phyloP scores from a whole-genome alignment of 1,140 invertebrate genomes.

The Fopius arisanus region DNA sequence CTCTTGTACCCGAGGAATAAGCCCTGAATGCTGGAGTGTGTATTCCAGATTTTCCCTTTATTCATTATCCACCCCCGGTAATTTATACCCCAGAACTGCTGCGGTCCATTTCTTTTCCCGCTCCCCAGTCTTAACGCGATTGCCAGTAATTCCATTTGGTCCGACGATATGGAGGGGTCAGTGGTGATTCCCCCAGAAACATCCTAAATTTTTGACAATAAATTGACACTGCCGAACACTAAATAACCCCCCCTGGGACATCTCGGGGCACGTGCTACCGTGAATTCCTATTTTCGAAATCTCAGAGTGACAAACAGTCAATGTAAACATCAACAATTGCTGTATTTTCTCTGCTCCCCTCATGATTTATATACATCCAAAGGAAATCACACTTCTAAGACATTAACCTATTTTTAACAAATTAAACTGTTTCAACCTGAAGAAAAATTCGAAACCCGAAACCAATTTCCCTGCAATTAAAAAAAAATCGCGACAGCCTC shows the following conservation, averaged over 20 bases:
- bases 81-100: not conserved
- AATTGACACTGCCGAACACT: not conserved
- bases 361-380: too few species aligned
- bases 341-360: not conserved
- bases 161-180: not conserved
- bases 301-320: not conserved
- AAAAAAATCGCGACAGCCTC: too few species aligned
- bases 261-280: not conserved
- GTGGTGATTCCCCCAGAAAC: not conserved
- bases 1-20: not conserved
- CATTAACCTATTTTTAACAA: too few species aligned
- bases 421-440: too few species aligned
- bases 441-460: too few species aligned
- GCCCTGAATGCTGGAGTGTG: not conserved
- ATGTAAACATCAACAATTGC: not conserved
- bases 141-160: conserved; percentile 23
- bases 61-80: conserved; percentile 2
- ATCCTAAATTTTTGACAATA: conserved; percentile 5
- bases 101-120: not conserved
- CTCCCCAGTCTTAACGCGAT: conserved; percentile 7
- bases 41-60: not conserved
- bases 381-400: too few species aligned
- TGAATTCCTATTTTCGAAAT: not conserved
- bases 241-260: not conserved
- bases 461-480: too few species aligned